Base-by-base conservation (phyloP, 2,797 vertebrate genomes). In the Lateolabrax maculatus region DNA sequence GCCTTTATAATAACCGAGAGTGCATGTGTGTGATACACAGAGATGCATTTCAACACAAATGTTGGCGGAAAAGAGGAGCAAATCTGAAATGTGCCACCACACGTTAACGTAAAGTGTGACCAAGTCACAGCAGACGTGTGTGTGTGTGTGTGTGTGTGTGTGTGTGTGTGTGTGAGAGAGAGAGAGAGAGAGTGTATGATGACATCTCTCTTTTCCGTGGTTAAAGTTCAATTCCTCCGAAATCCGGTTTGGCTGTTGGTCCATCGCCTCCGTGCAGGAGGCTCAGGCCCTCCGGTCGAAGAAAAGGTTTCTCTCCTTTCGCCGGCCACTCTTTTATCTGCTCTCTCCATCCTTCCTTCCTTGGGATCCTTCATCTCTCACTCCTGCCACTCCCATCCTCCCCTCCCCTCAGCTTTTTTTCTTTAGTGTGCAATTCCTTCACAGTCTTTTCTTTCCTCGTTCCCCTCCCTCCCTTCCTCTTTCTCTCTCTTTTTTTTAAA, bases 381-480 rank as follows among this genome's bases (percentile, higher is more conserved):
- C 83, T 85, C 62, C 71, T 56, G 80, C 79, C 49, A 61, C 71
- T 81, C 75, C 72, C 87, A 67, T 89, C 79, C 74, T 82, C 82
- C 71, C 74, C 77, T 75, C 68, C 84, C 82, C 84, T 82, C 76
- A 65, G 57, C 84, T 84, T 85, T 85, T 83, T 75, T 88, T 62
- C 87, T 68, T 90, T 81, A 89, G 80, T 89, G 89, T 87, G 87
- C 85, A 84, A 89, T 90, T 93, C 90, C 89, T 89, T 90, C 91
- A 88, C 81, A 90, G 89, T 90, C 85, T 86, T 90, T 82, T 85
- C 81, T 86, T 56, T 77, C 75, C 77, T 78, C 43, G 10, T 70
- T 49, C 74, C 79, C 81, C 89, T 76, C 84, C 65, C 58, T 72
- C 67, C 71, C 41, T 37, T 21, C 19, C n/a, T 58, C 21, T 68